Evolutionary conservation across 2,888 invertebrate species (phyloP).

Genomic region (Dorcus parallelipipedus): DNA sequence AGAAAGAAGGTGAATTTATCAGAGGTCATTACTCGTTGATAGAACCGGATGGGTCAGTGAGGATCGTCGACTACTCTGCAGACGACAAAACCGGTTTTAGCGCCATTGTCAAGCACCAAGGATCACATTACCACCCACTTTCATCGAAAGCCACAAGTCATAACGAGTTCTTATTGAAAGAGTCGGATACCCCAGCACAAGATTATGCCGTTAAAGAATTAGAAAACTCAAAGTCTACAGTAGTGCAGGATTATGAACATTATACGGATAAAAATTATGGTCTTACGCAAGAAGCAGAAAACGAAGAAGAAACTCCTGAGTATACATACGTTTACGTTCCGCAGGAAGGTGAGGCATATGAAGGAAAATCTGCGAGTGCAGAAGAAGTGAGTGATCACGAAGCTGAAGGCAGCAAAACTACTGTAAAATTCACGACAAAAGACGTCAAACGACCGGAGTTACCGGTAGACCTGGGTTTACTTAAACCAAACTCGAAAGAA

Average conservation of each 20-base stretch:
- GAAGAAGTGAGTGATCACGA: constrained; percentile 4
- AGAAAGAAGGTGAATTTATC: constrained; percentile 59
- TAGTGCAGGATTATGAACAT: not conserved
- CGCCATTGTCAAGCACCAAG: constrained; percentile 56
- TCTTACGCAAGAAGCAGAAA: not conserved
- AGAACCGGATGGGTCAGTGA: constrained; percentile 63
- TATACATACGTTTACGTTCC: constrained; percentile 14
- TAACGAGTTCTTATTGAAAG: constrained; percentile 9
- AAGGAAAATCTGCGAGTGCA: not conserved
- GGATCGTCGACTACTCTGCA: constrained; percentile 60
- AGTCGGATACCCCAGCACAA: not conserved
- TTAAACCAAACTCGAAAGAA: constrained; percentile 10
- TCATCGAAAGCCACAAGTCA: constrained; percentile 14
- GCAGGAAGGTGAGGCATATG: constrained; percentile 7
- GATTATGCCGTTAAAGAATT: constrained; percentile 4
- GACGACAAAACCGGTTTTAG: constrained; percentile 57
- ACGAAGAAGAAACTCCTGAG: constrained; percentile 3
- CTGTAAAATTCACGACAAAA: constrained; percentile 6
- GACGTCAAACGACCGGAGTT: not conserved
- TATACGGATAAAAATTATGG: not conserved
- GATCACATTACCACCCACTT: constrained; percentile 45
- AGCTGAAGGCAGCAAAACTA: constrained; percentile 7
- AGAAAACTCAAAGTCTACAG: not conserved
- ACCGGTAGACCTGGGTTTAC: constrained; percentile 10
- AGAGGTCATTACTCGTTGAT: constrained; percentile 65